A percentile compares a stretch with the other conserved stretches of the same genome.
These are phyloP conservation scores for Gandaritis pyraliata DNA, from an alignment of 2,888 invertebrate genomes.

Conservation along the genomic window DNA sequence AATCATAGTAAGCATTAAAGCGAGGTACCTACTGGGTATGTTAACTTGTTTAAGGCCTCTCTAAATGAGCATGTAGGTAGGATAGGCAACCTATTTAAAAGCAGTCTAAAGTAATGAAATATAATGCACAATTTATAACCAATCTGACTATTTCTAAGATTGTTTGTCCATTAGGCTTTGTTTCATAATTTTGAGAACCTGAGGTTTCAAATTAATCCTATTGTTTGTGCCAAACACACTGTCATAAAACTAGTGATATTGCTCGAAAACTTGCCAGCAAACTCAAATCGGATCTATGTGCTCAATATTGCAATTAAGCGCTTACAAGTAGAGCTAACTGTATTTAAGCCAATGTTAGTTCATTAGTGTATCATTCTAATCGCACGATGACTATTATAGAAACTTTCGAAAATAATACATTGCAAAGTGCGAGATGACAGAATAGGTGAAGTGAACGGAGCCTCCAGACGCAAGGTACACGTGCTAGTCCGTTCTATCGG, in stretches of 20 bases:
- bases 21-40: not conserved
- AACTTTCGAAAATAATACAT: slow-evolving; percentile 65
- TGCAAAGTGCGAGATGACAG: slow-evolving; percentile 68
- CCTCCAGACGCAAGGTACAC: slow-evolving; percentile 74
- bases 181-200: too few species aligned
- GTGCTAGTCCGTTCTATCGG: slow-evolving; percentile 76
- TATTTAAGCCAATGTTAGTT: slow-evolving; percentile 24
- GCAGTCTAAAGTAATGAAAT: too few species aligned
- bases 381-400: slow-evolving; percentile 61
- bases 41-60: too few species aligned
- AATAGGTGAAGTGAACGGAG: slow-evolving; percentile 81
- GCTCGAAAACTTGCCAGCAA: not conserved
- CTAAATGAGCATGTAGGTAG: not conserved
- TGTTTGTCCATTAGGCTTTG: too few species aligned
- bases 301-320: slow-evolving; percentile 18
- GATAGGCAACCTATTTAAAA: too few species aligned
- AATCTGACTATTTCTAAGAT: too few species aligned
- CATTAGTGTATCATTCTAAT: slow-evolving; percentile 40
- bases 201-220: too few species aligned
- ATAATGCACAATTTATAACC: too few species aligned
- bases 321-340: slow-evolving; percentile 27
- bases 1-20: slow-evolving; percentile 10
- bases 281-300: slow-evolving; percentile 16
- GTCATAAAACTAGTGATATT: not conserved
- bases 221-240: too few species aligned